Conservation (phyloP, 2,113 vertebrate species). For the Raphicerus campestris region DNA sequence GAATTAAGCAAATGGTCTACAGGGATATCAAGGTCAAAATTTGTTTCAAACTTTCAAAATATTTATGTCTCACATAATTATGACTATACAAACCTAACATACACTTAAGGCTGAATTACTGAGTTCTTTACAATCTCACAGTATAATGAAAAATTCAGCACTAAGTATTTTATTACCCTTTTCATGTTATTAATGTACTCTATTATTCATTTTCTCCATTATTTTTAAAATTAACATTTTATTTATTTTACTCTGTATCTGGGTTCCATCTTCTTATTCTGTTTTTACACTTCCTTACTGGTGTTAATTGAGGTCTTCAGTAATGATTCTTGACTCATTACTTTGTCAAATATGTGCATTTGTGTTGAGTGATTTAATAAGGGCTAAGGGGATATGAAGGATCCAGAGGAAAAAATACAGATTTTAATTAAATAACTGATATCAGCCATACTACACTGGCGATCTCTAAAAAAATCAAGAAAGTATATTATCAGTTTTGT, state of each 20-base stretch:
- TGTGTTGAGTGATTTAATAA: not conserved
- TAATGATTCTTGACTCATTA: not conserved
- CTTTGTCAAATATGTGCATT: not conserved
- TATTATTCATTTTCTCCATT: not conserved
- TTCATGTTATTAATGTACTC: not conserved
- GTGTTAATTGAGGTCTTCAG: not conserved
- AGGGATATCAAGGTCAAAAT: not conserved
- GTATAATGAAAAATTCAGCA: not conserved
- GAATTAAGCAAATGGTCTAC: not conserved
- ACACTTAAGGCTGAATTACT: not conserved
- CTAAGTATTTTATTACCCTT: not conserved
- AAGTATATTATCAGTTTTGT: not conserved
- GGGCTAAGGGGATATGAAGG: not conserved
- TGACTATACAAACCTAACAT: not conserved
- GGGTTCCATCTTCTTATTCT: not conserved
- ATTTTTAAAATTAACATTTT: not conserved
- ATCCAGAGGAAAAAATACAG: not conserved
- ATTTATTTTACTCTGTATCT: not conserved
- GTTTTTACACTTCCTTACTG: not conserved
- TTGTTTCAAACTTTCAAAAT: not conserved
- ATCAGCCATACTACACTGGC: not conserved
- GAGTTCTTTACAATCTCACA: not conserved
- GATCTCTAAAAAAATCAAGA: not conserved
- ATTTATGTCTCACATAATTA: not conserved
- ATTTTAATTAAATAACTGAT: not conserved